Percentiles rank a stretch among this genome's conserved stretches.
These are phyloP conservation scores for Leucania comma DNA, from an alignment of 2,888 invertebrate genomes.

Conservation along the genomic window DNA sequence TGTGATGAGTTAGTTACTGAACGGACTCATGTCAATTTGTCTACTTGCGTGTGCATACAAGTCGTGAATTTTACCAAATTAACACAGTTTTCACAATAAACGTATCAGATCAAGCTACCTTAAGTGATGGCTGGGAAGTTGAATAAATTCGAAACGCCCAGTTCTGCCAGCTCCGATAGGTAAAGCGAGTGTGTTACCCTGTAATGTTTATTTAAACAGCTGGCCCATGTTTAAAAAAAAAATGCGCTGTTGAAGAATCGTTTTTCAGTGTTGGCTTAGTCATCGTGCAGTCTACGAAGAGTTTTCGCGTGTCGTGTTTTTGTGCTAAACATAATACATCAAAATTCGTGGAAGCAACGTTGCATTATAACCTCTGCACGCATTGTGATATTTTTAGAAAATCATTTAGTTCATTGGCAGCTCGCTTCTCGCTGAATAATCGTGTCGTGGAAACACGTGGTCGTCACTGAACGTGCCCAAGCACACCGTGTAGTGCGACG, in stretches of 20 bases:
- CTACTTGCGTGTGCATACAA: constrained; percentile 78
- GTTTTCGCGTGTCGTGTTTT: constrained; percentile 76
- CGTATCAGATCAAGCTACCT: constrained; percentile 67
- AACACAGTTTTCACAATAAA: constrained; percentile 63
- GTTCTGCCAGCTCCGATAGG: constrained; percentile 98
- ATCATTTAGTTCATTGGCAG: constrained; percentile 86
- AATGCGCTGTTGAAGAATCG: constrained; percentile 73
- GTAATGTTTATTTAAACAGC: constrained; percentile 88
- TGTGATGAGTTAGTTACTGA: constrained; percentile 60
- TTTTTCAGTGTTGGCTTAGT: constrained; percentile 78
- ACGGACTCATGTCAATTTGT: constrained; percentile 70
- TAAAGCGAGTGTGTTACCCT: constrained; percentile 88
- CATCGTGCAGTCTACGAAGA: constrained; percentile 73
- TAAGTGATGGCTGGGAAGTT: constrained; percentile 88
- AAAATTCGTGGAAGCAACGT: constrained; percentile 70
- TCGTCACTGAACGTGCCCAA: constrained; percentile 70
- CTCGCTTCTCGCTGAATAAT: constrained; percentile 78
- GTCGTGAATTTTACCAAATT: constrained; percentile 72
- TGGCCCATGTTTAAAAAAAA: constrained; percentile 81
- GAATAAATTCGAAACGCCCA: constrained; percentile 95
- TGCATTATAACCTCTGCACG: constrained; percentile 86
- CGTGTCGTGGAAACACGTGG: constrained; percentile 82
- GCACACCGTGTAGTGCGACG: constrained; percentile 69
- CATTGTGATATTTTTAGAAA: constrained; percentile 89
- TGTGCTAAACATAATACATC: constrained; percentile 70